Percentiles rank a stretch among this genome's conserved stretches.
These are phyloP conservation scores for Orchestes rusci DNA, from an alignment of 2,888 invertebrate genomes.

Conservation along the genomic window DNA sequence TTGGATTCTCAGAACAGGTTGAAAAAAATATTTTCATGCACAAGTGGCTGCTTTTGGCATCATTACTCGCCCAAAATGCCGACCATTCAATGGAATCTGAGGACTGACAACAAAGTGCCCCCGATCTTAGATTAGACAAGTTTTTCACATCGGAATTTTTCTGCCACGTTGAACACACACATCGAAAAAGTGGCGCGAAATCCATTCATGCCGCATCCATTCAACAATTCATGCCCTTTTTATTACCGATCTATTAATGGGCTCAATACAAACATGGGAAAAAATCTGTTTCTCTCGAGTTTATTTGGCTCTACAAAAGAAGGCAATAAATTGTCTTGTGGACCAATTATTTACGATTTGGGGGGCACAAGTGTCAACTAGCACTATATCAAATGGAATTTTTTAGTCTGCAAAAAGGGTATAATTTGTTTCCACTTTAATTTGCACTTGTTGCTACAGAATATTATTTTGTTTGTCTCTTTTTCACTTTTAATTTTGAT, in stretches of 20 bases:
- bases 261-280: conserved; percentile 9
- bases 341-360: too few relatives aligned
- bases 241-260: conserved; percentile 16
- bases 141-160: conserved; percentile 24
- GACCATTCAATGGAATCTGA: conserved; percentile 19
- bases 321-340: too few relatives aligned
- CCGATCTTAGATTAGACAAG: conserved; percentile 24
- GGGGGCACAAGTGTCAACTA: too few relatives aligned
- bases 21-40: conserved; percentile 25
- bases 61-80: conserved; percentile 21
- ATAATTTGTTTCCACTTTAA: too few relatives aligned
- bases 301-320: too few relatives aligned
- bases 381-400: too few relatives aligned
- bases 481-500: too few relatives aligned
- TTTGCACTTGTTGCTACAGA: too few relatives aligned
- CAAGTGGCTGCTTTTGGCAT: conserved; percentile 24
- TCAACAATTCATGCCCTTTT: conserved; percentile 13
- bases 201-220: conserved; percentile 19
- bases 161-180: conserved; percentile 20
- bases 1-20: conserved; percentile 25
- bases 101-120: conserved; percentile 20
- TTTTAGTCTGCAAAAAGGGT: too few relatives aligned
- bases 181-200: conserved; percentile 20
- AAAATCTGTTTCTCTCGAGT: conserved; percentile 3
- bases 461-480: too few relatives aligned